Conservation (phyloP, 2,113 vertebrate species). For the Xyliphius kryptos region DNA sequence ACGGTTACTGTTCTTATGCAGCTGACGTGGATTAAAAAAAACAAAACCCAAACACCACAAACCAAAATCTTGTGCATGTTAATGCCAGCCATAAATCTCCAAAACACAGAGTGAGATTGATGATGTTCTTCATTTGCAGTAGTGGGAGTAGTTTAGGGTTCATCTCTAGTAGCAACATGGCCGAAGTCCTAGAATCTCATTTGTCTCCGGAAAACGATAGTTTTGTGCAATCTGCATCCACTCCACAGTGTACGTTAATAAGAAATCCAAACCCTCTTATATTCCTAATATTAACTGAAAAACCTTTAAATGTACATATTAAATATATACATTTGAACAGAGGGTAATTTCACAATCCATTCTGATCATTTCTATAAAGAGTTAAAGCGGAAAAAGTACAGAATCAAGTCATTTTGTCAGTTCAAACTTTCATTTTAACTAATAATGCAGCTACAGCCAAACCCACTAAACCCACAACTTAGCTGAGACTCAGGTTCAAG, state of each 20-base stretch:
- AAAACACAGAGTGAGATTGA: neutral
- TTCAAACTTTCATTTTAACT: neutral
- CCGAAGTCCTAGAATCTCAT: neutral
- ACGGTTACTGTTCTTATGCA: too few species aligned
- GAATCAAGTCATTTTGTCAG: neutral
- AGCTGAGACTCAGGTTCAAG: conserved; percentile 22
- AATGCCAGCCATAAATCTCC: neutral
- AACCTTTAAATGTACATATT: conserved; percentile 27
- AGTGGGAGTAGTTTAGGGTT: neutral
- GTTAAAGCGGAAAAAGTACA: neutral
- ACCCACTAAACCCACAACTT: conserved; percentile 5
- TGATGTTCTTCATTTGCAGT: neutral
- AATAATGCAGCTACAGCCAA: conserved; percentile 8
- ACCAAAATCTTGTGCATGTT: too few species aligned
- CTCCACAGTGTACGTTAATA: neutral
- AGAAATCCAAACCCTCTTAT: neutral
- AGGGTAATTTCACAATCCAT: conserved; percentile 3
- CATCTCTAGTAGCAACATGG: neutral
- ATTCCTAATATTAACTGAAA: neutral
- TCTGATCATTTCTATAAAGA: neutral
- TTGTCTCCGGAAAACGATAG: neutral
- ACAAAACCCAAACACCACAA: too few species aligned
- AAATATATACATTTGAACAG: conserved; percentile 25
- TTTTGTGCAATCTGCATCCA: conserved; percentile 8
- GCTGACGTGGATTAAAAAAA: too few species aligned